phyloP scores from a whole-genome alignment of 2,113 vertebrate species.

The Barnardius zonarius region DNA sequence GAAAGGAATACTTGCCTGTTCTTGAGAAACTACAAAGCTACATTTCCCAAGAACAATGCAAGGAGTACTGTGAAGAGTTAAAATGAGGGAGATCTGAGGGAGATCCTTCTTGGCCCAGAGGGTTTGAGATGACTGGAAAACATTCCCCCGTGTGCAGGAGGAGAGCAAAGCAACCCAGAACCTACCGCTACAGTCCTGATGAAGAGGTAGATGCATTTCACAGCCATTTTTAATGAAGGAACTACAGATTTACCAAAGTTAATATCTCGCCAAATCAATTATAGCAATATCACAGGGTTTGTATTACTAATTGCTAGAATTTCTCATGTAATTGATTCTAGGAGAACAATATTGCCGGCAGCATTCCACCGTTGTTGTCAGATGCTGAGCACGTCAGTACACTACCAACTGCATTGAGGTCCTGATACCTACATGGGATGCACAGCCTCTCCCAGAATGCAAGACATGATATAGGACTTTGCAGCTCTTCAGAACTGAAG shows the following conservation, averaged over 20 bases:
- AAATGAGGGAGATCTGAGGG: neutral
- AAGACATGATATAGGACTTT: neutral
- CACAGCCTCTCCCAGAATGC: neutral
- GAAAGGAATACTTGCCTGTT: neutral
- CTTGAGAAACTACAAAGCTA: neutral
- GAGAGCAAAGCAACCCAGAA: neutral
- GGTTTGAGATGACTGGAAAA: neutral
- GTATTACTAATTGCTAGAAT: neutral
- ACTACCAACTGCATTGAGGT: neutral
- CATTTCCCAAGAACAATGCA: neutral
- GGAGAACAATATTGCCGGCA: neutral
- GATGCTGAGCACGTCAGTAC: neutral
- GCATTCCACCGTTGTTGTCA: neutral
- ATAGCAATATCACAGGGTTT: neutral
- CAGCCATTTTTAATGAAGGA: neutral
- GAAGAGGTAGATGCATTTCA: neutral
- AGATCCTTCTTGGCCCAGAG: neutral
- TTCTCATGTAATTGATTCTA: neutral
- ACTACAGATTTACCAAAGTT: neutral
- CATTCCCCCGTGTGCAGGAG: fast-evolving
- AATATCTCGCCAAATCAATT: neutral
- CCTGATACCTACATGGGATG: neutral
- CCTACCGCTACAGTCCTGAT: neutral
- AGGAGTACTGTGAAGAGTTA: neutral
- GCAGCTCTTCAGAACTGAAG: neutral